Conservation (phyloP, 2,113 vertebrate species). For the Monopterus albus region DNA sequence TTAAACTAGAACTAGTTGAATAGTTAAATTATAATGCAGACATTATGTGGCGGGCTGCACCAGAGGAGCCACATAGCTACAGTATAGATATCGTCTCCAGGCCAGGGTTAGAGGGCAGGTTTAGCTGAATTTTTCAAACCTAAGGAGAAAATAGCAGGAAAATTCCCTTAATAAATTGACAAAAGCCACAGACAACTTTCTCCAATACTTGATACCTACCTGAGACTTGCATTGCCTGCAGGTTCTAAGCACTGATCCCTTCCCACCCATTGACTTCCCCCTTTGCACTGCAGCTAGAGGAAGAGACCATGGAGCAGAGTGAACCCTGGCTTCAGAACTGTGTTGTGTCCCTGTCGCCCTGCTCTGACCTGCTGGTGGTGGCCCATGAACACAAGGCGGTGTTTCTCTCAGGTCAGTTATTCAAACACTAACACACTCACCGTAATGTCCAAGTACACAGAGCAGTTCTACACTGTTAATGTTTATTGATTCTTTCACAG, state of each 20-base stretch:
- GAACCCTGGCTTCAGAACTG: constrained; percentile 93
- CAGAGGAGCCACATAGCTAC: no score
- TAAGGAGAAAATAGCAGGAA: no score
- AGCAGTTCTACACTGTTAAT: no score
- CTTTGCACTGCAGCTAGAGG: constrained; percentile 60
- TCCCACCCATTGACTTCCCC: background rate
- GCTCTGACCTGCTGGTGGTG: constrained; percentile 94
- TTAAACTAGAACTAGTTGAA: background rate
- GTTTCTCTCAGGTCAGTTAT: constrained; percentile 89
- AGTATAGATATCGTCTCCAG: no score
- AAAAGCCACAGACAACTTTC: background rate
- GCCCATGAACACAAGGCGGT: constrained; percentile 92
- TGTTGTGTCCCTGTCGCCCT: constrained; percentile 92
- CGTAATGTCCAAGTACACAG: background rate
- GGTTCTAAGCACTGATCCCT: background rate
- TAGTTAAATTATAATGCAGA: background rate
- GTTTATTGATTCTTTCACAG: constrained; percentile 73
- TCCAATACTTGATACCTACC: no score
- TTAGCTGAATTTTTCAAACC: no score
- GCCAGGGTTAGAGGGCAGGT: no score
- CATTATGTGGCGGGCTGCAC: no score
- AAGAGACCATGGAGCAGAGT: constrained; percentile 73
- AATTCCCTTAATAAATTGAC: background rate
- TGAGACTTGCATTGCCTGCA: no score
- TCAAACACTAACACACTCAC: background rate